phyloP scores from a whole-genome alignment of 2,797 vertebrate genomes.

The Poecilia velifera region DNA sequence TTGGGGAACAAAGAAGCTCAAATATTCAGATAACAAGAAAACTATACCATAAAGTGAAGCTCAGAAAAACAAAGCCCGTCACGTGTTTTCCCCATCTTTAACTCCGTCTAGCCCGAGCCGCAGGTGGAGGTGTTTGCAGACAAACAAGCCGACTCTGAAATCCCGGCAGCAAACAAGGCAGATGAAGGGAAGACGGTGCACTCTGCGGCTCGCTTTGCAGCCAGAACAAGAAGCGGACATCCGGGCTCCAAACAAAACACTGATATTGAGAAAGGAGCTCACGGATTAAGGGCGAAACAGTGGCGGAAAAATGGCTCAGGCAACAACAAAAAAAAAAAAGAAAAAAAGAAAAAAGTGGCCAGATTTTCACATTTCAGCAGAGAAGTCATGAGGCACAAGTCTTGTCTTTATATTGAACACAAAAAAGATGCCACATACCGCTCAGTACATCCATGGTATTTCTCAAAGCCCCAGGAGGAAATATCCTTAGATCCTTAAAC shows the following conservation, averaged over 20 bases:
- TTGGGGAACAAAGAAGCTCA: neutral
- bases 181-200: conserved; percentile 22
- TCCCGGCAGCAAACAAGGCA: conserved; percentile 44
- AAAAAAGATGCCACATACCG: neutral
- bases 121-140: conserved; percentile 50
- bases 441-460: conserved; percentile 1
- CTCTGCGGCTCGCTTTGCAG: conserved; percentile 13
- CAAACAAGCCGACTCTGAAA: conserved; percentile 59
- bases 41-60: neutral
- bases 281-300: neutral
- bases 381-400: neutral
- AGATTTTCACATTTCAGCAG: neutral
- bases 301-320: conserved; percentile 16
- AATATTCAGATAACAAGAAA: neutral
- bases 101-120: neutral
- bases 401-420: neutral
- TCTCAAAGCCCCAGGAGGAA: conserved; percentile 18
- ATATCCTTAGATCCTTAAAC: conserved; percentile 7
- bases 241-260: conserved; percentile 41
- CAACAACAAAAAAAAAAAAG: neutral
- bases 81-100: neutral
- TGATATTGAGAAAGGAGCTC: neutral
- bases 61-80: neutral
- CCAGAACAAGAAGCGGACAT: conserved; percentile 17
- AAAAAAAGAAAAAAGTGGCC: neutral